These are phyloP conservation scores for Furnarius figulus DNA, from an alignment of 2,113 vertebrate genomes.

Conservation along the genomic window DNA sequence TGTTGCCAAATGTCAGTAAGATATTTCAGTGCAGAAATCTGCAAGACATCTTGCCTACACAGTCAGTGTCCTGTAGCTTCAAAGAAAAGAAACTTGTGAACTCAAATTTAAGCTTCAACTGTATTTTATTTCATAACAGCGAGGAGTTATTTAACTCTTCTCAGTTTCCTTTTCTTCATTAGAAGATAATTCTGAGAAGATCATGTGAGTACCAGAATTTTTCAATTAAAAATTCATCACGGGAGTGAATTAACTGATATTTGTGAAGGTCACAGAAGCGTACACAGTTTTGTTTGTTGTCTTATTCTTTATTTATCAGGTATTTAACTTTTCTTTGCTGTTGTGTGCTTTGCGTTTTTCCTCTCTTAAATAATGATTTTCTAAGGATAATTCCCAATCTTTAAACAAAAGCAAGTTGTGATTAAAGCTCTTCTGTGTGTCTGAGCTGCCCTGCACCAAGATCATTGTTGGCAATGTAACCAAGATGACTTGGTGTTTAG, in stretches of 20 bases:
- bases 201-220: neutral
- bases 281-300: neutral
- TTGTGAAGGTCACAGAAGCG: neutral
- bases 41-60: neutral
- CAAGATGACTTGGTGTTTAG: neutral
- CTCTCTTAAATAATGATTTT: neutral
- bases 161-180: neutral
- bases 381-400: neutral
- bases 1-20: neutral
- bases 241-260: neutral
- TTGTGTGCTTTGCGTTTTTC: neutral
- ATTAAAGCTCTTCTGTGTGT: neutral
- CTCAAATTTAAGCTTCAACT: neutral
- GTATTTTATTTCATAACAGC: neutral
- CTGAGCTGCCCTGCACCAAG: neutral
- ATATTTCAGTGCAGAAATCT: neutral
- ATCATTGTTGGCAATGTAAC: neutral
- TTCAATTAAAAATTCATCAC: neutral
- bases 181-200: neutral
- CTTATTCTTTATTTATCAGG: neutral
- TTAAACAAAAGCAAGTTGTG: neutral
- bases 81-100: neutral
- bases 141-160: neutral
- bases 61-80: neutral
- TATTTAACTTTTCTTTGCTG: neutral